These are phyloP conservation scores for Rhyacophila brunnea DNA, from an alignment of 1,140 invertebrate genomes.

Conservation along the genomic window DNA sequence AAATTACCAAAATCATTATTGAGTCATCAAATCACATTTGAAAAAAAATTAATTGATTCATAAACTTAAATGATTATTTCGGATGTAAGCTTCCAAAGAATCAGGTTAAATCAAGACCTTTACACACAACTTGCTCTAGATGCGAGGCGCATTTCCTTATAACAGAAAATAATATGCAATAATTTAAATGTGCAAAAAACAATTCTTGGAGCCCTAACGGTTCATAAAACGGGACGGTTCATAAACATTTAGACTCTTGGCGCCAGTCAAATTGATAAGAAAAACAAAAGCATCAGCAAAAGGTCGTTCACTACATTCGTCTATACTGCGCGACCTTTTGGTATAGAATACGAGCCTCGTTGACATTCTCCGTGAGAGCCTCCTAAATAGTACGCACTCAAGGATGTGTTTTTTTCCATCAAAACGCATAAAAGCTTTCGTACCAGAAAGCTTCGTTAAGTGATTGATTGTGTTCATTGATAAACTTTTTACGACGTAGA, in stretches of 20 bases:
- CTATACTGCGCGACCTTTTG: constrained; percentile 23
- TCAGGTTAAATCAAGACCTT: too few species aligned
- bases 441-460: neutral
- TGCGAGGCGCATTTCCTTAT: too few species aligned
- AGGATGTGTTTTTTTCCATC: neutral
- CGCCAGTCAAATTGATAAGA: constrained; percentile 33
- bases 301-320: constrained; percentile 26
- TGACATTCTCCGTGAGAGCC: constrained; percentile 26
- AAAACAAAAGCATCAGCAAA: constrained; percentile 32
- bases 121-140: too few species aligned
- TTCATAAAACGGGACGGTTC: constrained; percentile 25
- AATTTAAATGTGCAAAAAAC: too few species aligned
- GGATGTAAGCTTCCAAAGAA: too few species aligned
- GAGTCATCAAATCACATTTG: too few species aligned
- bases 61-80: too few species aligned
- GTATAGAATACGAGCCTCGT: neutral
- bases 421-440: neutral
- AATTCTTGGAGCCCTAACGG: neutral
- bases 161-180: too few species aligned
- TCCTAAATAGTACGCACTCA: neutral
- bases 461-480: too few species aligned
- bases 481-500: too few species aligned
- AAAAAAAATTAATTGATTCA: too few species aligned
- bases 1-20: too few species aligned
- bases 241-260: constrained; percentile 34